These are phyloP conservation scores for Meteorus colon DNA, from an alignment of 2,888 invertebrate genomes.

Conservation along the genomic window DNA sequence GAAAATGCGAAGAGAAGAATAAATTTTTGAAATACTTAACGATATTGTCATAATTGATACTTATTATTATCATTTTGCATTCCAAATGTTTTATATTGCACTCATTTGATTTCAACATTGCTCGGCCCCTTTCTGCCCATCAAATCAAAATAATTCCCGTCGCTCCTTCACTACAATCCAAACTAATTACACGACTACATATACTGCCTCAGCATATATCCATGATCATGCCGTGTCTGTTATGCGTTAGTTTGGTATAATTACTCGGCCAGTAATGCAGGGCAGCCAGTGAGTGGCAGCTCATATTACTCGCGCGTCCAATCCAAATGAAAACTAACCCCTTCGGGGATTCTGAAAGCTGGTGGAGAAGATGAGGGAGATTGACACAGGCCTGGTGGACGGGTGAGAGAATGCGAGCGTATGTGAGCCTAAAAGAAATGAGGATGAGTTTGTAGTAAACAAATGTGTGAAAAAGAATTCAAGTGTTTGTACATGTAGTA, in stretches of 20 bases:
- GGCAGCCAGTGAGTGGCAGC: conserved; percentile 69
- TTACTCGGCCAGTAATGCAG: conserved; percentile 69
- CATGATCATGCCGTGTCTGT: conserved; percentile 42
- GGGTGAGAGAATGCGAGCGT: conserved; percentile 34
- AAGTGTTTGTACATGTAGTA: neutral
- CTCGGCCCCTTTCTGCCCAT: conserved; percentile 18
- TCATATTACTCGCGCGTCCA: conserved; percentile 68
- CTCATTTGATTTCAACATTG: neutral
- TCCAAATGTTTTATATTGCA: neutral
- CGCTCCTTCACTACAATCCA: conserved; percentile 57
- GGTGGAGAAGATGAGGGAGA: conserved; percentile 52
- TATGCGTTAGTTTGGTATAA: conserved; percentile 62
- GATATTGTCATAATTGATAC: neutral
- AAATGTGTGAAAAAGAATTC: conserved; percentile 14
- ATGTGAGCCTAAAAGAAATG: conserved; percentile 33
- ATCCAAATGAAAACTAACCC: conserved; percentile 70
- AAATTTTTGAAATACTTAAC: neutral
- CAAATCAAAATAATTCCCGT: conserved; percentile 34
- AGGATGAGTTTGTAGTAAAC: conserved; percentile 10
- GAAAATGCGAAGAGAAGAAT: neutral
- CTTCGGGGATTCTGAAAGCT: conserved; percentile 54
- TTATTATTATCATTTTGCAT: neutral
- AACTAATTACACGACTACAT: conserved; percentile 62
- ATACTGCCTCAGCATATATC: conserved; percentile 40
- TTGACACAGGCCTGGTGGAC: conserved; percentile 51